Conservation (phyloP, 2,888 invertebrate species). For the Ectemnius continuus region DNA sequence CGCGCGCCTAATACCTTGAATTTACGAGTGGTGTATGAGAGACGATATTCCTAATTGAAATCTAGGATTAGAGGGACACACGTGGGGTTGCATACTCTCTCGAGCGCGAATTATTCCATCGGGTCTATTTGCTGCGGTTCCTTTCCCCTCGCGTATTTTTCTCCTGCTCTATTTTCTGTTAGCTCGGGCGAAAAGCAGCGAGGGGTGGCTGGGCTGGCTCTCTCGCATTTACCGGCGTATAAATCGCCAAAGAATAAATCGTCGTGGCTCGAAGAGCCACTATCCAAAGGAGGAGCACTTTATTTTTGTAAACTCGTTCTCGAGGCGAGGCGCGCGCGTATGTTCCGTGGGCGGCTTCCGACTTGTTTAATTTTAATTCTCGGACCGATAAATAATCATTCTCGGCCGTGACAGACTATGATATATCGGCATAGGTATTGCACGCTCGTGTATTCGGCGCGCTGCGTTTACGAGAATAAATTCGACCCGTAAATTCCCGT, state of each 20-base stretch:
- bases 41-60: too few relatives aligned
- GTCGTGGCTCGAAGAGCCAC: background rate
- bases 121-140: constrained; percentile 7
- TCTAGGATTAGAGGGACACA: too few relatives aligned
- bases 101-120: constrained; percentile 16
- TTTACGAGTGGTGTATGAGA: too few relatives aligned
- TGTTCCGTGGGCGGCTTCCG: constrained; percentile 7
- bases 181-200: background rate
- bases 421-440: constrained; percentile 40
- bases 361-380: constrained; percentile 39
- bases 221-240: background rate
- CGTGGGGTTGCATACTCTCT: too few relatives aligned
- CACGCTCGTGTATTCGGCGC: constrained; percentile 17
- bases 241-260: constrained; percentile 3
- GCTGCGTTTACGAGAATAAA: constrained; percentile 36
- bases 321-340: constrained; percentile 14
- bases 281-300: background rate
- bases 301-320: constrained; percentile 6
- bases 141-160: background rate
- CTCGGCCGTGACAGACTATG: constrained; percentile 41
- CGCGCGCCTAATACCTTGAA: too few relatives aligned
- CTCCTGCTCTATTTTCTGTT: background rate
- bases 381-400: constrained; percentile 47
- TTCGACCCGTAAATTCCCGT: constrained; percentile 42
- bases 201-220: background rate